These are phyloP conservation scores for Leptosomus discolor DNA, from an alignment of 2,113 vertebrate genomes.

Conservation along the genomic window DNA sequence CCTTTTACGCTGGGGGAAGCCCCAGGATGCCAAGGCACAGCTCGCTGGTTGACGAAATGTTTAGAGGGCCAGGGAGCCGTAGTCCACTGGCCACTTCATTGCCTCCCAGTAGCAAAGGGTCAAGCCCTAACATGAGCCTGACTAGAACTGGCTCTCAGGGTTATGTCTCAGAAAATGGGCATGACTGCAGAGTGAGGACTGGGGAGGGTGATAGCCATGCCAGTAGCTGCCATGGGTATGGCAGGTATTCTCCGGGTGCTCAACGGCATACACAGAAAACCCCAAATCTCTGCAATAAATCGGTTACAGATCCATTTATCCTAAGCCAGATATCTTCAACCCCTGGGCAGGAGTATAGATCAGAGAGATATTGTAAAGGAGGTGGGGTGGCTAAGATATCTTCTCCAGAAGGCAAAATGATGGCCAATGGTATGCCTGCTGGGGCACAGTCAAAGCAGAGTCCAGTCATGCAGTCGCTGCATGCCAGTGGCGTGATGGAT, in stretches of 20 bases:
- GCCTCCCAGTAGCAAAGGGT: constrained; percentile 73
- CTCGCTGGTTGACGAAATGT: constrained; percentile 77
- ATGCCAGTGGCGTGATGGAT: not conserved
- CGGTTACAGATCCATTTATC: constrained; percentile 83
- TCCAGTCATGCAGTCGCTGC: constrained; percentile 22
- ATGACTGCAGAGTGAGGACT: constrained; percentile 20
- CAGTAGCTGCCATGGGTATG: constrained; percentile 19
- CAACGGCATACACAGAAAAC: constrained; percentile 66
- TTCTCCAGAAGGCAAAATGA: constrained; percentile 75
- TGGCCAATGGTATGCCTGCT: constrained; percentile 80
- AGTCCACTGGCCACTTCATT: constrained; percentile 73
- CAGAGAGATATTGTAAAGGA: constrained; percentile 66
- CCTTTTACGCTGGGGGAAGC: constrained; percentile 72
- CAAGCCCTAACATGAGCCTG: constrained; percentile 75
- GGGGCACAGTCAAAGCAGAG: constrained; percentile 66
- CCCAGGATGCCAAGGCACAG: constrained; percentile 77
- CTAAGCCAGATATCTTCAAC: constrained; percentile 74
- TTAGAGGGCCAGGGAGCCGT: constrained; percentile 58
- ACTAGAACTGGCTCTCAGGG: constrained; percentile 74
- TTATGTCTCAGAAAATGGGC: constrained; percentile 81
- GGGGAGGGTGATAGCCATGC: constrained; percentile 53
- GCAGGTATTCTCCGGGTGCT: constrained; percentile 69
- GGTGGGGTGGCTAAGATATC: constrained; percentile 58
- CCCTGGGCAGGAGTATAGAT: constrained; percentile 30
- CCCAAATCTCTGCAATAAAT: constrained; percentile 69